phyloP scores from a whole-genome alignment of 1,140 invertebrate genomes.

The Cyphomyrmex costatus region DNA sequence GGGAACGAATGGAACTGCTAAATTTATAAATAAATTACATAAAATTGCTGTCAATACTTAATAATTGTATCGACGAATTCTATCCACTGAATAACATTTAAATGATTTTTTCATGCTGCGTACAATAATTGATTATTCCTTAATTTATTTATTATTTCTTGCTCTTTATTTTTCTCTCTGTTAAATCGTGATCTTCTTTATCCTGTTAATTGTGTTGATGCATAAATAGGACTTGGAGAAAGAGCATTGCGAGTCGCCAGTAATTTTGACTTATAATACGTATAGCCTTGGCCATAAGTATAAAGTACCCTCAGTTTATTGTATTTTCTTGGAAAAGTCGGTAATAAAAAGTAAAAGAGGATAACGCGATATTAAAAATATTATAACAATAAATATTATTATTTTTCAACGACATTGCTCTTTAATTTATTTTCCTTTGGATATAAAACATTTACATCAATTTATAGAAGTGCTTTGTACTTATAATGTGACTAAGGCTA shows the following conservation, averaged over 20 bases:
- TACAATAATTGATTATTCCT: neutral
- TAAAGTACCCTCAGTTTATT: too few relatives aligned
- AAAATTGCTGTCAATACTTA: conserved; percentile 36
- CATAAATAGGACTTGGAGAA: neutral
- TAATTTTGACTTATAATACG: neutral
- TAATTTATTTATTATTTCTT: conserved; percentile 16
- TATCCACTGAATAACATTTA: neutral
- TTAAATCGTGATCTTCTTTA: neutral
- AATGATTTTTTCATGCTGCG: neutral
- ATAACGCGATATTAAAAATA: too few relatives aligned
- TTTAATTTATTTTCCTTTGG: too few relatives aligned
- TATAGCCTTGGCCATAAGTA: too few relatives aligned
- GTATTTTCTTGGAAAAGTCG: too few relatives aligned
- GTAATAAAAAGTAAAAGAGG: too few relatives aligned
- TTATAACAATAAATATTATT: too few relatives aligned
- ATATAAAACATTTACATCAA: too few relatives aligned
- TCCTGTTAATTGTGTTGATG: neutral
- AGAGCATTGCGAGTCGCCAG: neutral
- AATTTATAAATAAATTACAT: conserved; percentile 40
- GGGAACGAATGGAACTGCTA: conserved; percentile 47
- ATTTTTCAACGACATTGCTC: too few relatives aligned
- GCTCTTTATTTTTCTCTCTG: neutral
- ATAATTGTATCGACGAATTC: conserved; percentile 4
- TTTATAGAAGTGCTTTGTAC: too few relatives aligned
- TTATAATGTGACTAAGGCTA: neutral